These are phyloP conservation scores for Chymomyza amoena DNA, from an alignment of 2,888 invertebrate species.

Conservation along the genomic window DNA sequence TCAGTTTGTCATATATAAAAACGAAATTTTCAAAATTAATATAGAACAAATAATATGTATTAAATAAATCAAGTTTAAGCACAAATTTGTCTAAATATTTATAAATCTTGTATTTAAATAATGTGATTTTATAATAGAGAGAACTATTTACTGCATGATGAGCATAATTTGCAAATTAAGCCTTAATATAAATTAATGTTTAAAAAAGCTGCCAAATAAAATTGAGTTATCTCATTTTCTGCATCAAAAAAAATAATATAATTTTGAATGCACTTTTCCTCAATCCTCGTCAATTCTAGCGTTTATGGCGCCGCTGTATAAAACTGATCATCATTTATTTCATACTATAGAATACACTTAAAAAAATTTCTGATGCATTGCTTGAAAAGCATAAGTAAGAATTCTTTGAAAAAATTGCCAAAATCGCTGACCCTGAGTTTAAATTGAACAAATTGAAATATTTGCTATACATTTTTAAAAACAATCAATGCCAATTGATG, in stretches of 20 bases:
- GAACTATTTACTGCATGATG: too few species aligned
- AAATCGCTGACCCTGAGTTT: neutral
- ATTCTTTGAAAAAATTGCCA: neutral
- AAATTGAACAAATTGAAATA: neutral
- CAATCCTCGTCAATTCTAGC: neutral
- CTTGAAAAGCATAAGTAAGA: neutral
- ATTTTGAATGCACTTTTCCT: neutral
- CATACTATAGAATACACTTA: neutral
- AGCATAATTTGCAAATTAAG: too few species aligned
- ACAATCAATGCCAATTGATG: conserved; percentile 7
- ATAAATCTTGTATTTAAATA: too few species aligned
- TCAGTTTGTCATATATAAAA: too few species aligned
- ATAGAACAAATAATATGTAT: too few species aligned
- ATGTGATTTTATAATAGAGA: too few species aligned
- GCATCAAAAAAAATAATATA: neutral
- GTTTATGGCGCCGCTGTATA: neutral
- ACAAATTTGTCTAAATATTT: too few species aligned
- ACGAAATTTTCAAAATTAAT: too few species aligned
- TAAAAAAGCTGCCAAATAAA: neutral
- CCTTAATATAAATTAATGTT: too few species aligned
- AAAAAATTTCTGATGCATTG: neutral
- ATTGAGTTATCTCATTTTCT: neutral
- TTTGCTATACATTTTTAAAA: neutral
- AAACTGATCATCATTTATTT: neutral
- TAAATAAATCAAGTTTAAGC: too few species aligned